A percentile compares a stretch with the other conserved stretches of the same genome.
Conservation (phyloP, 2,113 vertebrate species). For the Stigmatopora nigra region DNA sequence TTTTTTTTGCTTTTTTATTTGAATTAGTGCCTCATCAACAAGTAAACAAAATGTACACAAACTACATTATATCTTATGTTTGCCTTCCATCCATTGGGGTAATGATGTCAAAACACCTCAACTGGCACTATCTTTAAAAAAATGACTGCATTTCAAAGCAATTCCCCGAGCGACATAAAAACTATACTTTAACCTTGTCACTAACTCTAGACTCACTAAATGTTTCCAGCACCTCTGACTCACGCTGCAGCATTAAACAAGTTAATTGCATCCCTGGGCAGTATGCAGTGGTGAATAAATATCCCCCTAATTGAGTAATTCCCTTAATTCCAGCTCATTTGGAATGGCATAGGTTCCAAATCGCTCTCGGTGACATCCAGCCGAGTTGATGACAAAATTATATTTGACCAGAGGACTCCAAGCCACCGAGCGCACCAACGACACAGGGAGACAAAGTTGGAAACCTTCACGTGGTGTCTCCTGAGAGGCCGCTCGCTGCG, state of each 20-base stretch:
- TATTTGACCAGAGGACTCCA: constrained; percentile 50
- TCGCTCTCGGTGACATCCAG: constrained; percentile 28
- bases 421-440: constrained; percentile 33
- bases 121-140: neutral
- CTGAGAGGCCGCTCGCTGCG: too few species aligned
- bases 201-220: constrained; percentile 18
- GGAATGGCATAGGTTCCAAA: constrained; percentile 32
- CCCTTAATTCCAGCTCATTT: constrained; percentile 46
- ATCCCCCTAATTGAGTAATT: constrained; percentile 50
- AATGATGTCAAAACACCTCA: too few species aligned
- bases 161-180: constrained; percentile 5
- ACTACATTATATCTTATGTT: neutral
- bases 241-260: constrained; percentile 19
- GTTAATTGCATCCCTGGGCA: constrained; percentile 45
- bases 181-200: constrained; percentile 22
- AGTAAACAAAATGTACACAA: neutral
- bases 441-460: too few species aligned
- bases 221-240: constrained; percentile 26
- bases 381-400: constrained; percentile 49
- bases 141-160: neutral
- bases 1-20: too few species aligned
- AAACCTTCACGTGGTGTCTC: too few species aligned
- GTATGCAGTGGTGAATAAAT: constrained; percentile 51
- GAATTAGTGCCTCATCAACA: neutral
- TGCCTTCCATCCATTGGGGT: too few species aligned